Percentiles rank a stretch among this genome's conserved stretches.
Conservation (phyloP, 2,888 invertebrate species). For the Drosophila robusta region DNA sequence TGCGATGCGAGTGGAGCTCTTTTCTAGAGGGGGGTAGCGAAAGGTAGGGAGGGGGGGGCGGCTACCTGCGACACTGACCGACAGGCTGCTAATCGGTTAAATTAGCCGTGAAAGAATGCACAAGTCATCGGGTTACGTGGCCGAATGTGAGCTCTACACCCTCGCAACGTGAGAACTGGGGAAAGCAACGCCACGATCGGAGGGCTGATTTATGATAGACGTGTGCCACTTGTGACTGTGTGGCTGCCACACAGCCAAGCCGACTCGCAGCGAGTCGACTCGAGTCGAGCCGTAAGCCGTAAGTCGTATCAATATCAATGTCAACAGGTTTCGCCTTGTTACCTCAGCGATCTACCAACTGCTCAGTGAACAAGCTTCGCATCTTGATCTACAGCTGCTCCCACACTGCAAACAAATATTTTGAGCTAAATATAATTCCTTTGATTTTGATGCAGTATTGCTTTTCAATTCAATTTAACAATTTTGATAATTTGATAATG, state of each 20-base stretch:
- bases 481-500: too few relatives aligned
- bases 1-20: background rate
- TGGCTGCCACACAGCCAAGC: constrained; percentile 28
- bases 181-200: constrained; percentile 17
- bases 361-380: constrained; percentile 11
- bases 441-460: too few relatives aligned
- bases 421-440: too few relatives aligned
- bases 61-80: constrained; percentile 5
- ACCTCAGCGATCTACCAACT: constrained; percentile 12
- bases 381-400: constrained; percentile 41
- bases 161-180: constrained; percentile 73
- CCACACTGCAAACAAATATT: constrained; percentile 2
- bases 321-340: constrained; percentile 72
- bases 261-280: background rate
- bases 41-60: background rate
- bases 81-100: constrained; percentile 77
- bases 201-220: constrained; percentile 72
- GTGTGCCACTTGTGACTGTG: constrained; percentile 65
- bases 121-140: constrained; percentile 65
- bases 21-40: background rate
- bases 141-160: constrained; percentile 51
- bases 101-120: constrained; percentile 79
- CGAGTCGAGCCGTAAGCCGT: constrained; percentile 1
- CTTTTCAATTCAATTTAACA: too few relatives aligned
- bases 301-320: constrained; percentile 69